These are phyloP conservation scores for Aphaenogaster rudis DNA, from an alignment of 1,140 invertebrate species.

Conservation along the genomic window DNA sequence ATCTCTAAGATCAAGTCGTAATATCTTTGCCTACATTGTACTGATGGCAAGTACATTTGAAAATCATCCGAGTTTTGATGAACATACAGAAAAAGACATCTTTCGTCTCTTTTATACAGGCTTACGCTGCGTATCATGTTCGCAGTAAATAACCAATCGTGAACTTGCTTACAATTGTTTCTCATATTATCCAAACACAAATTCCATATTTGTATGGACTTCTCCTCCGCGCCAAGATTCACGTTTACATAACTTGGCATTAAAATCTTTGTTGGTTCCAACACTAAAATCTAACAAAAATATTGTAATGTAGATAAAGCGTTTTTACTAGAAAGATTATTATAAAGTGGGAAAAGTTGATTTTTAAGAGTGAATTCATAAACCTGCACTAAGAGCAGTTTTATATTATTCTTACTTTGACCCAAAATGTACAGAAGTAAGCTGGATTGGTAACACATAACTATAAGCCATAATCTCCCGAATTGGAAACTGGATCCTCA, in stretches of 20 bases:
- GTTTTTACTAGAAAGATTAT: conserved; percentile 13
- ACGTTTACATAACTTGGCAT: conserved; percentile 98
- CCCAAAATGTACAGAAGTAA: conserved; percentile 77
- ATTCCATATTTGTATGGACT: conserved; percentile 96
- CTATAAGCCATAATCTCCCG: conserved; percentile 77
- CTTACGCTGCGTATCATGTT: conserved; percentile 97
- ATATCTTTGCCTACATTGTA: conserved; percentile 93
- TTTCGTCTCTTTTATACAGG: conserved; percentile 97
- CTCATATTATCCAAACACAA: conserved; percentile 93
- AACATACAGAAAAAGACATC: conserved; percentile 98
- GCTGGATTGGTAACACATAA: conserved; percentile 77
- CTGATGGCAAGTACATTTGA: conserved; percentile 98
- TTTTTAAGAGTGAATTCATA: conserved; percentile 71
- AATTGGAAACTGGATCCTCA: conserved; percentile 77
- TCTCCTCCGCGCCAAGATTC: conserved; percentile 96
- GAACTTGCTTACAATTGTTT: conserved; percentile 93
- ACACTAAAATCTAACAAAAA: conserved; percentile 91
- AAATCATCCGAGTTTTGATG: conserved; percentile 99
- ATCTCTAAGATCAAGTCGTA: conserved; percentile 94
- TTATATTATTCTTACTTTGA: conserved; percentile 78
- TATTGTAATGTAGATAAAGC: conserved; percentile 18
- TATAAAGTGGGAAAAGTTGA: conserved; percentile 51
- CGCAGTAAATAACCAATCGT: conserved; percentile 97
- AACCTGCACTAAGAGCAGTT: conserved; percentile 73
- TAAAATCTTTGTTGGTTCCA: conserved; percentile 97